These are phyloP conservation scores for Therioaphis trifolii DNA, from an alignment of 2,888 invertebrate species.

Conservation along the genomic window DNA sequence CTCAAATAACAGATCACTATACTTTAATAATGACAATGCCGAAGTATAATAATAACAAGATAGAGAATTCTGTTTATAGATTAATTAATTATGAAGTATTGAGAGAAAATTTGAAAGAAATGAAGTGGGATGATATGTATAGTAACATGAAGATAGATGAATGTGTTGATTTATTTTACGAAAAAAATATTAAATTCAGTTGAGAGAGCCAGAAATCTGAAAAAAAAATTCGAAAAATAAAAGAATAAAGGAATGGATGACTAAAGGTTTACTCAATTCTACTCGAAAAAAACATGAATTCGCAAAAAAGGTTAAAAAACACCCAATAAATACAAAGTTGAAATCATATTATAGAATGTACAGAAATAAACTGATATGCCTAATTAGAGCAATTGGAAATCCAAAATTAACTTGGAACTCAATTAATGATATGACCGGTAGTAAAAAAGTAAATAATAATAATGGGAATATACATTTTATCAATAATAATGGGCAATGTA, in stretches of 20 bases:
- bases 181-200: slow-evolving; percentile 6
- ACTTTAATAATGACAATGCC: slow-evolving; percentile 1
- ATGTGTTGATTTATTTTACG: neutral
- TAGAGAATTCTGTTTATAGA: neutral
- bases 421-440: slow-evolving; percentile 8
- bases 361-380: neutral
- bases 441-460: slow-evolving; percentile 20
- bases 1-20: neutral
- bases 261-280: neutral
- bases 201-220: neutral
- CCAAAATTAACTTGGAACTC: slow-evolving; percentile 18
- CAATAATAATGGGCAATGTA: neutral
- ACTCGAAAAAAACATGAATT: slow-evolving; percentile 7
- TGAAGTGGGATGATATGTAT: neutral
- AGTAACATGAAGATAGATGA: neutral
- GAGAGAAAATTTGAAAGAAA: slow-evolving; percentile 8
- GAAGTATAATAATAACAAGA: neutral
- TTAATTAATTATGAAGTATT: neutral
- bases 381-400: slow-evolving; percentile 4
- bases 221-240: slow-evolving; percentile 21
- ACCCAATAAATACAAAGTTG: neutral
- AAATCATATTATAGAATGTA: slow-evolving; percentile 19
- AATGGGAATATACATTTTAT: neutral
- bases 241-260: slow-evolving; percentile 31
- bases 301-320: slow-evolving; percentile 17